Evolutionary conservation across 2,113 vertebrate genomes (phyloP).

Genomic region (Notarius lentiginosus): DNA sequence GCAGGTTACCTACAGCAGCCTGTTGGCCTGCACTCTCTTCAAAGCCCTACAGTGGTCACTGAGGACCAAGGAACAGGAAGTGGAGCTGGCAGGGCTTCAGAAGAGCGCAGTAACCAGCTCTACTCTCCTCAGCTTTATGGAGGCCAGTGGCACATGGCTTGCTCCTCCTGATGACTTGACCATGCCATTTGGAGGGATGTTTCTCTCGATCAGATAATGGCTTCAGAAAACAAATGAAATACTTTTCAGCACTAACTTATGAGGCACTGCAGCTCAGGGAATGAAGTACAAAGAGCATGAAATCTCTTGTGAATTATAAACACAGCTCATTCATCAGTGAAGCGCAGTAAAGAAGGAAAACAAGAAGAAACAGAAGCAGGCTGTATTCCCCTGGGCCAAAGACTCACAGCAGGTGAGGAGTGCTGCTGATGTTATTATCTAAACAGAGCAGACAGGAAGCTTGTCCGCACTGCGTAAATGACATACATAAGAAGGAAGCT

Average conservation of each 20-base stretch:
- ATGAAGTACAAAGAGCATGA: conserved; percentile 4
- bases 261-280: neutral
- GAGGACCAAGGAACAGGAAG: conserved; percentile 47
- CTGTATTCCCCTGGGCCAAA: conserved; percentile 19
- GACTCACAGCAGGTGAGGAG: conserved; percentile 22
- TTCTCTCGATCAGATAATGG: neutral
- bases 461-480: conserved; percentile 28
- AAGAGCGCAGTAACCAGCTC: conserved; percentile 2
- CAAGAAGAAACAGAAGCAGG: conserved; percentile 38
- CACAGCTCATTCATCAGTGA: conserved; percentile 4
- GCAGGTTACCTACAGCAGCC: conserved; percentile 20
- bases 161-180: conserved; percentile 32
- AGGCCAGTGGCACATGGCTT: conserved; percentile 23
- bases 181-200: conserved; percentile 27
- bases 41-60: conserved; percentile 39
- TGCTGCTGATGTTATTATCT: conserved; percentile 44
- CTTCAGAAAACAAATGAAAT: neutral
- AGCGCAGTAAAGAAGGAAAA: conserved; percentile 28
- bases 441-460: conserved; percentile 40
- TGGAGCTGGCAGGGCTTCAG: conserved; percentile 50
- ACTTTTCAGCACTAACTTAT: conserved; percentile 23
- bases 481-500: conserved; percentile 25
- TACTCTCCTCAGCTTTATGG: conserved; percentile 22
- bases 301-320: conserved; percentile 11
- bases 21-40: conserved; percentile 31